phyloP scores from a whole-genome alignment of 2,888 invertebrate species.

The Anorthoa munda region DNA sequence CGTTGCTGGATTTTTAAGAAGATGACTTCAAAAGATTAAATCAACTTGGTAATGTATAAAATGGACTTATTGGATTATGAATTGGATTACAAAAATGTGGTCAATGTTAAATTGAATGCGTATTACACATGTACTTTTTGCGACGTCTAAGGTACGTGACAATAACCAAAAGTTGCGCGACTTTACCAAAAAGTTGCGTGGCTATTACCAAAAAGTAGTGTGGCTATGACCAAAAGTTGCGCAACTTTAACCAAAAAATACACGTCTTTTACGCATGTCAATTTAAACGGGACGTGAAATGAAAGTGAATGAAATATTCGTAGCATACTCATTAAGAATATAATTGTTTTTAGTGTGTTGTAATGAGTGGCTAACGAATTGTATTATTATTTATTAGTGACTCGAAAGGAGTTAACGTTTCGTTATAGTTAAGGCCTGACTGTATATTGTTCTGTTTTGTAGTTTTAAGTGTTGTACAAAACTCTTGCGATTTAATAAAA shows the following conservation, averaged over 20 bases:
- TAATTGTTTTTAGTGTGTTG: constrained; percentile 47
- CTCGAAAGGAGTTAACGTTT: constrained; percentile 64
- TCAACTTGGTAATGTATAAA: constrained; percentile 5
- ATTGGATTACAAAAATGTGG: constrained; percentile 33
- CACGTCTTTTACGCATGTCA: constrained; percentile 20
- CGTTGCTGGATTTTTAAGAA: not conserved
- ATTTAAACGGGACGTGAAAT: constrained; percentile 3
- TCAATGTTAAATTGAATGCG: constrained; percentile 19
- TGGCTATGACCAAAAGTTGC: not conserved
- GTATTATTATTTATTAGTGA: constrained; percentile 63
- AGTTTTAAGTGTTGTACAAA: constrained; percentile 87
- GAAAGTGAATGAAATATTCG: too few relatives aligned
- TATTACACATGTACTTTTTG: constrained; percentile 13
- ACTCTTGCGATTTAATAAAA: constrained; percentile 79
- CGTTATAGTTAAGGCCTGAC: constrained; percentile 58
- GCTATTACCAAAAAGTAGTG: not conserved
- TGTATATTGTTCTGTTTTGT: constrained; percentile 70
- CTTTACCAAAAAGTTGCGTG: not conserved
- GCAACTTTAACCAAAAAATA: not conserved
- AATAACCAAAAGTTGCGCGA: not conserved
- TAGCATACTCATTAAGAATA: constrained; percentile 65
- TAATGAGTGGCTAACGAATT: constrained; percentile 60
- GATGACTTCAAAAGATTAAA: not conserved
- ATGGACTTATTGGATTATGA: not conserved
- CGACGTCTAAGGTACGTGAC: not conserved